Conservation (phyloP, 2,113 vertebrate species). For the Gnathonemus echidnorhynchus region DNA sequence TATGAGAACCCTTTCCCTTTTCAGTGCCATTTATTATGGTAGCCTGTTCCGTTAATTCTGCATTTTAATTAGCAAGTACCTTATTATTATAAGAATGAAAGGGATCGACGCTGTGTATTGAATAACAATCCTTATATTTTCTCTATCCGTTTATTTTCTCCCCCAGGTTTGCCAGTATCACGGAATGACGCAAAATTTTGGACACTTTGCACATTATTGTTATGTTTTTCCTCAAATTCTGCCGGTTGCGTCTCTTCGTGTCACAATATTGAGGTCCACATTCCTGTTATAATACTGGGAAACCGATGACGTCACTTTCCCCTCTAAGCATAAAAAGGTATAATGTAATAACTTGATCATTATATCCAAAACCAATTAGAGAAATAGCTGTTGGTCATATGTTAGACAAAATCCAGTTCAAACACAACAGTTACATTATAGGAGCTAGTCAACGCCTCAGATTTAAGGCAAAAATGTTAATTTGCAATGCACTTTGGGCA, state of each 20-base stretch:
- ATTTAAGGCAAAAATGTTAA: background rate
- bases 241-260: background rate
- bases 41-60: background rate
- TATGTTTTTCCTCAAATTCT: background rate
- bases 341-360: background rate
- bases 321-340: background rate
- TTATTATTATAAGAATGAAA: background rate
- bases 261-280: background rate
- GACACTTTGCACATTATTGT: background rate
- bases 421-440: background rate
- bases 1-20: background rate
- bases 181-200: background rate
- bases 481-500: background rate
- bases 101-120: background rate
- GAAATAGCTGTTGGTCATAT: background rate
- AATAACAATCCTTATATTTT: background rate
- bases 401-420: background rate
- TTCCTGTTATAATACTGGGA: background rate
- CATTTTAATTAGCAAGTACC: background rate
- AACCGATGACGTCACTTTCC: background rate
- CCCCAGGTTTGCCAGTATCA: background rate
- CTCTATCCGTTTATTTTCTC: background rate
- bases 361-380: background rate
- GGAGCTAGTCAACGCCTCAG: background rate
- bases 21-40: background rate